phyloP scores from a whole-genome alignment of 2,797 vertebrate genomes.

The Cirrhinus mrigala region DNA sequence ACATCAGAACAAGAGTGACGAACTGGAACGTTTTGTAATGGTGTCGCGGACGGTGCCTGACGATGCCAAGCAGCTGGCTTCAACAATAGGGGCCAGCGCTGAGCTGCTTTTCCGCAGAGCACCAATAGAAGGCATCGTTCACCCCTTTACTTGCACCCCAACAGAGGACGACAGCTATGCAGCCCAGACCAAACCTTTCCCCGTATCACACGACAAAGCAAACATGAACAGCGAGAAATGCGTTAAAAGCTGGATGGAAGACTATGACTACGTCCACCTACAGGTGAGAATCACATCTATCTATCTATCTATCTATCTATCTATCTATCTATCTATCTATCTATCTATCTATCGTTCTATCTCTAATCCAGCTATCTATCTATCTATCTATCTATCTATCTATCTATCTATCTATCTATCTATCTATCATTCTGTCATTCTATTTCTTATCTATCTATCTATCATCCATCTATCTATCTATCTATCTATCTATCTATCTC shows the following conservation, averaged over 20 bases:
- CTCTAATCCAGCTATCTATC: too few species aligned
- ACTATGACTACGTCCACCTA: slow-evolving; percentile 96
- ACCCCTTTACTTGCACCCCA: slow-evolving; percentile 70
- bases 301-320: not conserved
- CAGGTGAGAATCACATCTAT: slow-evolving; percentile 80
- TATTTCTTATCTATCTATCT: too few species aligned
- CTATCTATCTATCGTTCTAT: too few species aligned
- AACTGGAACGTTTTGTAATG: slow-evolving; percentile 93
- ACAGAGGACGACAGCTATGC: slow-evolving; percentile 72
- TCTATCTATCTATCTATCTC: too few species aligned
- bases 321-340: not conserved
- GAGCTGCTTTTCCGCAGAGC: slow-evolving; percentile 86
- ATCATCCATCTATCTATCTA: too few species aligned
- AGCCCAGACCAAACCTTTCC: slow-evolving; percentile 77
- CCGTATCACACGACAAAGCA: slow-evolving; percentile 76
- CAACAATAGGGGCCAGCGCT: slow-evolving; percentile 83
- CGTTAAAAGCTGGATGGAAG: slow-evolving; percentile 99
- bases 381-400: too few species aligned
- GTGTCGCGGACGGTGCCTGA: slow-evolving; percentile 90
- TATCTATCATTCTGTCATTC: too few species aligned
- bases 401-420: too few species aligned
- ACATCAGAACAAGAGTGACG: slow-evolving; percentile 87
- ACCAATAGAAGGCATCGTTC: slow-evolving; percentile 65
- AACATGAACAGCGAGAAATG: slow-evolving; percentile 84
- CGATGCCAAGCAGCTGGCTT: slow-evolving; percentile 90